Base-by-base conservation (phyloP, 2,113 vertebrate genomes). In the Myiagra hebetior region DNA sequence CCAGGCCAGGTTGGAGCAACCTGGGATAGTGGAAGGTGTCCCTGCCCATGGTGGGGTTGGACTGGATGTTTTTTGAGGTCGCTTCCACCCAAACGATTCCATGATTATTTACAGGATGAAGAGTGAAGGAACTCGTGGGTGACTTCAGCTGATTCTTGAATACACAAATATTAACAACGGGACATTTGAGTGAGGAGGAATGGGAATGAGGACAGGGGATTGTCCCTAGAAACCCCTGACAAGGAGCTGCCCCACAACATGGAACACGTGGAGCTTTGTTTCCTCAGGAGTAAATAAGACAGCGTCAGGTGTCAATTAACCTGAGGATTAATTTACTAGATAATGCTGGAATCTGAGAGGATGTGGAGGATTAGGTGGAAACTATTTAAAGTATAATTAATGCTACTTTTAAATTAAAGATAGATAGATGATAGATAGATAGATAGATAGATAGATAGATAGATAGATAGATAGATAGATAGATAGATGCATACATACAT, bases 251-350 rank as follows among this genome's bases (percentile, higher is more conserved):
- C 73, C 63, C 44, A 31, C 30, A 3, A 30, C 31, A n/a, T 1
- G 50, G 82, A 44, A 33, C 30, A 42, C 24, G 20, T 33, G n/a
- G 64, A 75, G 64, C 76, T 91, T 84, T 31, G 53, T 75, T 94
- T 89, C 67, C 44, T 28, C 7, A 2, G 77, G 28, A 70, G 75
- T 69, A 92, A 94, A 74, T 19, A 62, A 77, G 65, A n/a, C 57
- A 53, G 69, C 88, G 53, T 89, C 33, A 16, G 60, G 74, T 95
- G 93, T 91, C 90, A 91, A 85, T 97, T 96, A 95, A 91, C 78
- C 60, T 94, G 74, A 82, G 94, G 84, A 88, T 89, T 96, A 89
- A 96, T 96, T 96, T 87, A 39, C 55, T 72, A 33, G 75, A 86
- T 87, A 91, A 91, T 88, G 46, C 70, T 86, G 67, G 68, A 87